These are phyloP conservation scores for Grantiella picta DNA, from an alignment of 2,113 vertebrate genomes.

Conservation along the genomic window DNA sequence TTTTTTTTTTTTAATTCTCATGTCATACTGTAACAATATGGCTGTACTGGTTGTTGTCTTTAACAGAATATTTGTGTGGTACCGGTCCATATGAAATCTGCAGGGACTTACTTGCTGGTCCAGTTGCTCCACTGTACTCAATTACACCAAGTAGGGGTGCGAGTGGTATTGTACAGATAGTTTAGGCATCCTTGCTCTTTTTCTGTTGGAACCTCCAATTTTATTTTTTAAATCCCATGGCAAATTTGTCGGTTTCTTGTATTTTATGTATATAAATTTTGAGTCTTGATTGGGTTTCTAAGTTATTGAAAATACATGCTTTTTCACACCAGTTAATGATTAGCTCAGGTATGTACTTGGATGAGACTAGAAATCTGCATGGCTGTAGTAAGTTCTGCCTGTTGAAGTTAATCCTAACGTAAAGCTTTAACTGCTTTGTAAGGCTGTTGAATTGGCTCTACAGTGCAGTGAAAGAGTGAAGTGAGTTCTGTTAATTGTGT, in stretches of 20 bases:
- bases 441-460: not conserved
- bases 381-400: not conserved
- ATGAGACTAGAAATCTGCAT: not conserved
- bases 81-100: not conserved
- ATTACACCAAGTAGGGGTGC: not conserved
- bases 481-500: not conserved
- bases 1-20: not conserved
- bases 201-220: not conserved
- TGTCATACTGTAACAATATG: not conserved
- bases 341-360: not conserved
- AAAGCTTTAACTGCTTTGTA: not conserved
- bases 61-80: not conserved
- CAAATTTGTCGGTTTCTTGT: not conserved
- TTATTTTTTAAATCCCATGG: not conserved
- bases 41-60: not conserved
- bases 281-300: not conserved
- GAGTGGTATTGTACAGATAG: not conserved
- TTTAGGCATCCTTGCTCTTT: not conserved
- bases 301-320: not conserved
- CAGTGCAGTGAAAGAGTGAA: not conserved
- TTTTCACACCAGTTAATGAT: not conserved
- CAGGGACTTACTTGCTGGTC: not conserved
- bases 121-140: not conserved
- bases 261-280: not conserved
- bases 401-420: not conserved